Conservation (phyloP, 2,797 vertebrate genomes). For the Sitta carolinensis region DNA sequence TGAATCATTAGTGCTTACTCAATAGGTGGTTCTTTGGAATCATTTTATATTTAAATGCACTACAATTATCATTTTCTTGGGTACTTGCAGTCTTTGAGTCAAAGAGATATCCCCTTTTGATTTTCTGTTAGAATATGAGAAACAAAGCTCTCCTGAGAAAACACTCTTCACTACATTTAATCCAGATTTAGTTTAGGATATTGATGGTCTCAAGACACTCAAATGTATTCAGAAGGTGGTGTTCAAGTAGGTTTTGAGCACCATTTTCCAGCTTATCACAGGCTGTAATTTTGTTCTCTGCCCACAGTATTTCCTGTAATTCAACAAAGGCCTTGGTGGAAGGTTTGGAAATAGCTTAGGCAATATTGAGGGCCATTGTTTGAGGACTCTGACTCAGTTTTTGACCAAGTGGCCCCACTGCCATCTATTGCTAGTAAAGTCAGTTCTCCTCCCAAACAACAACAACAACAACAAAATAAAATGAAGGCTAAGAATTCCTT, state of each 20-base stretch:
- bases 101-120: not conserved
- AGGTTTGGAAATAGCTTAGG: slow-evolving; percentile 14
- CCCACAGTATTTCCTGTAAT: slow-evolving; percentile 14
- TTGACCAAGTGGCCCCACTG: not conserved
- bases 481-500: not conserved
- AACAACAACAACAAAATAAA: not conserved
- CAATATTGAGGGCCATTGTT: not conserved
- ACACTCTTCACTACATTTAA: not conserved
- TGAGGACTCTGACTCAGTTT: slow-evolving; percentile 4
- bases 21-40: not conserved
- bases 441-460: not conserved
- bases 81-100: not conserved
- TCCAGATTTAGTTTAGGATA: not conserved
- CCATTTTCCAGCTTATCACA: not conserved
- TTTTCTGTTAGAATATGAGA: not conserved
- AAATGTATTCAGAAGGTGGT: not conserved
- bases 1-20: not conserved
- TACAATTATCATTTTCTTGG: not conserved
- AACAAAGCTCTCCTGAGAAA: not conserved
- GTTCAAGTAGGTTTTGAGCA: slow-evolving; percentile 2
- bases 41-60: not conserved
- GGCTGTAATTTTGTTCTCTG: not conserved
- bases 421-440: not conserved
- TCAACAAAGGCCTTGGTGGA: not conserved
- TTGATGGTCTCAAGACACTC: not conserved